Conservation (phyloP, 2,797 vertebrate genomes). For the Bufotes viridis region DNA sequence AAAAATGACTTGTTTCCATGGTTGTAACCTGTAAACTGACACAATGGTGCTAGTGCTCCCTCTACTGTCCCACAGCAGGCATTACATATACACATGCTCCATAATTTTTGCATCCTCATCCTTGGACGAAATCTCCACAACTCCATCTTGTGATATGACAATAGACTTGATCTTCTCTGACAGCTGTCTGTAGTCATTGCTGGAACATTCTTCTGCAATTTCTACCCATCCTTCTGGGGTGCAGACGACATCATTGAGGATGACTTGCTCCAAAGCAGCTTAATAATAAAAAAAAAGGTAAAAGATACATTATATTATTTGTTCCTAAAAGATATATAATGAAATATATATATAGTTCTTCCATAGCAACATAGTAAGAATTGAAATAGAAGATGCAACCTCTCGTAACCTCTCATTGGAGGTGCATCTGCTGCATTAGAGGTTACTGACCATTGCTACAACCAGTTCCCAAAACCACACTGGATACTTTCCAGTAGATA, state of each 20-base stretch:
- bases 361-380: no score
- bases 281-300: slow-evolving; percentile 5
- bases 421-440: no score
- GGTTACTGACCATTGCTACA: background rate
- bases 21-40: background rate
- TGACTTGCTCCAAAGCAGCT: slow-evolving; percentile 71
- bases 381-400: no score
- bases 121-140: slow-evolving; percentile 66
- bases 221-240: slow-evolving; percentile 73
- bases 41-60: slow-evolving; percentile 68
- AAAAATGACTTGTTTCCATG: background rate
- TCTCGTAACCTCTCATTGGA: no score
- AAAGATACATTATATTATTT: background rate
- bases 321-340: background rate
- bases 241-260: slow-evolving; percentile 69
- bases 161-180: slow-evolving; percentile 68
- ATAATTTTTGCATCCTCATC: slow-evolving; percentile 69
- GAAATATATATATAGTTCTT: no score
- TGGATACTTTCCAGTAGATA: background rate
- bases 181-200: slow-evolving; percentile 68
- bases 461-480: background rate
- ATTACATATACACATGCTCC: slow-evolving; percentile 77
- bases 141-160: slow-evolving; percentile 73
- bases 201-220: slow-evolving; percentile 69
- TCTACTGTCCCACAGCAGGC: slow-evolving; percentile 66